Base-by-base conservation (phyloP, 2,888 invertebrate genomes). In the Morpho helenor region DNA sequence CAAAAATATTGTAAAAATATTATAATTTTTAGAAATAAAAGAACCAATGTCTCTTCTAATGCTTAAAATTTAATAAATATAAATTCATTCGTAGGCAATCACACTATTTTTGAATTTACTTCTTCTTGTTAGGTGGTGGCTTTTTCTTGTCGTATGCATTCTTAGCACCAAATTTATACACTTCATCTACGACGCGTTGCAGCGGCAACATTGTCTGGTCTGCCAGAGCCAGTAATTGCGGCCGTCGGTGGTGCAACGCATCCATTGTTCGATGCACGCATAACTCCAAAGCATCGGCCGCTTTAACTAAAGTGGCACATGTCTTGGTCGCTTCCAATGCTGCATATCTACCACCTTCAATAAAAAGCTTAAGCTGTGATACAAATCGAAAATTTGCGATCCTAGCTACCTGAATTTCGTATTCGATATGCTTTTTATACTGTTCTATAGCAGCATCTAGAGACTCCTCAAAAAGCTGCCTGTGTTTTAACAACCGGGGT, bases 311-410 rank as follows among this genome's bases (percentile, higher is more conserved):
- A 7, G 72, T 67, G 5, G 62, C 54, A 52, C 73, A 71, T 0
- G 79, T 66, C 62, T 69, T 80, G 1, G 67, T 59, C 3, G 83
- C 84, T 69, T 89, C 88, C 2, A 65, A 56, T 3, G 77, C 69
- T 3, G 83, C 71, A 63, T 80, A 87, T 0, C 66, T 66, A 7
- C 88, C 87, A 41, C 81, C 82, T 70, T 87, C 83, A 59, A 62
- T 66, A 10, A 81, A 80, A 60, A 87, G 63, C 53, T 72, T 77
- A 3, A 88, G 67, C 44, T 77, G 69, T 7, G 78, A 70, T 61
- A 84, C 66, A 53, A 82, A 83, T 8, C 78, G 72, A n/a, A 83
- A 70, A 62, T 85, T 87, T 0, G 86, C 76, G 44, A 85, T 76
- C n/a, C 86, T 75, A 8, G 74, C 84, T 46, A 77, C 76, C 63